phyloP scores from a whole-genome alignment of 2,888 invertebrate genomes.

The Cantharis rufa region DNA sequence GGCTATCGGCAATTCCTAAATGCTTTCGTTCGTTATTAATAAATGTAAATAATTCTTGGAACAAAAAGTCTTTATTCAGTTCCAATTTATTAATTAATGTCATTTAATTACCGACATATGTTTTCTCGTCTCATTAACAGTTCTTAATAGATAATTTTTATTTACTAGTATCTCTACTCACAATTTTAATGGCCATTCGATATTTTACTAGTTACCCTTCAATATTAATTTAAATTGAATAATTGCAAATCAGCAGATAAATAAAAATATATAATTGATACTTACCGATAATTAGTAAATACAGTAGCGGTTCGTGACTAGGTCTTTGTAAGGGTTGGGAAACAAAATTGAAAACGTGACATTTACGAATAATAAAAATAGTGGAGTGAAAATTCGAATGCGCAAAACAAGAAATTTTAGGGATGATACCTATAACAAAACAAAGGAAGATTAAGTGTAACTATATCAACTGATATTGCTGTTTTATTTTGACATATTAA shows the following conservation, averaged over 20 bases:
- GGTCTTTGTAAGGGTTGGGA: not conserved
- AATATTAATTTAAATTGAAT: not conserved
- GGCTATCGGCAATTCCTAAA: not conserved
- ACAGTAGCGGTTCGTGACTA: not conserved
- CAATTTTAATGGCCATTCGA: not conserved
- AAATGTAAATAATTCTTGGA: not conserved
- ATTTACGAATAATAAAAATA: no score
- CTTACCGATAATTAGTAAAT: not conserved
- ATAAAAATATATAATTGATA: not conserved
- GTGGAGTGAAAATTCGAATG: no score
- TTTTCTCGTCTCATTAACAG: not conserved
- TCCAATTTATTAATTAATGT: not conserved
- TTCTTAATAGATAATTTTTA: not conserved
- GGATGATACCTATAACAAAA: not conserved
- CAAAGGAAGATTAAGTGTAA: slow-evolving; percentile 19
- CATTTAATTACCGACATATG: not conserved
- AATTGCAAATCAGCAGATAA: not conserved
- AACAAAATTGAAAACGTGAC: no score
- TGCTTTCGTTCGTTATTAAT: not conserved
- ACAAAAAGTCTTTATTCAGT: not conserved
- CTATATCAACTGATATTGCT: slow-evolving; percentile 32
- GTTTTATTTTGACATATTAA: slow-evolving; percentile 37
- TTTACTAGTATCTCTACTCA: not conserved
- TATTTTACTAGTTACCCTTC: not conserved
- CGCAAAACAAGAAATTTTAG: not conserved